Conservation (phyloP, 2,888 invertebrate species). For the Erebia palarica region DNA sequence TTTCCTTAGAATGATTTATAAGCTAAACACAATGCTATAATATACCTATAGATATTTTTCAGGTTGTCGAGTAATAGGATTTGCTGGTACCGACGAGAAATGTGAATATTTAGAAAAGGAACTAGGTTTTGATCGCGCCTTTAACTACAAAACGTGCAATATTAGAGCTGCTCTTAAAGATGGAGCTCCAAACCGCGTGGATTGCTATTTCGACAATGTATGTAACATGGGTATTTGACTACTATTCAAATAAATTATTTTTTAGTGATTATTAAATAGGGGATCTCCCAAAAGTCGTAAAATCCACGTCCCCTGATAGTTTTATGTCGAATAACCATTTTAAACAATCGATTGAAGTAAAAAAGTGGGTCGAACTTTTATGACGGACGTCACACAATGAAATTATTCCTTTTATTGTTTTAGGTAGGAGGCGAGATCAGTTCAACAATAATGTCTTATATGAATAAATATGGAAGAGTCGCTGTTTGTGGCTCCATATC, state of each 20-base stretch:
- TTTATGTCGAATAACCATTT: too few relatives aligned
- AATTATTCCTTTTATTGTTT: slow-evolving; percentile 25
- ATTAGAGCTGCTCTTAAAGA: slow-evolving; percentile 82
- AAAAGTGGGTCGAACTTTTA: too few relatives aligned
- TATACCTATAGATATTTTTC: not conserved
- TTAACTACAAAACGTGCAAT: slow-evolving; percentile 87
- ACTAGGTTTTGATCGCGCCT: slow-evolving; percentile 86
- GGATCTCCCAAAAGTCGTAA: too few relatives aligned
- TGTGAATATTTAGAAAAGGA: slow-evolving; percentile 86
- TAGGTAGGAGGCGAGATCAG: slow-evolving; percentile 89
- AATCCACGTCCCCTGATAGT: too few relatives aligned
- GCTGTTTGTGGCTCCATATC: slow-evolving; percentile 88
- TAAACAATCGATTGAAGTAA: too few relatives aligned
- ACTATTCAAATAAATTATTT: too few relatives aligned
- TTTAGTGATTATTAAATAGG: too few relatives aligned
- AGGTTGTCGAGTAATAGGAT: slow-evolving; percentile 78
- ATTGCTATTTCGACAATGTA: slow-evolving; percentile 91
- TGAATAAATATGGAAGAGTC: slow-evolving; percentile 86
- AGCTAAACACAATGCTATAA: too few relatives aligned
- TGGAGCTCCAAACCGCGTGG: slow-evolving; percentile 86
- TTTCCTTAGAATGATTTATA: too few relatives aligned
- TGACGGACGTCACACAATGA: too few relatives aligned
- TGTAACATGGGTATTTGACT: too few relatives aligned
- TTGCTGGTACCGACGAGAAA: slow-evolving; percentile 88
- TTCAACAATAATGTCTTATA: slow-evolving; percentile 83